A percentile compares a stretch with the other conserved stretches of the same genome.
phyloP scores from a whole-genome alignment of 1,140 invertebrate species.

The Cataglyphis hispanica region DNA sequence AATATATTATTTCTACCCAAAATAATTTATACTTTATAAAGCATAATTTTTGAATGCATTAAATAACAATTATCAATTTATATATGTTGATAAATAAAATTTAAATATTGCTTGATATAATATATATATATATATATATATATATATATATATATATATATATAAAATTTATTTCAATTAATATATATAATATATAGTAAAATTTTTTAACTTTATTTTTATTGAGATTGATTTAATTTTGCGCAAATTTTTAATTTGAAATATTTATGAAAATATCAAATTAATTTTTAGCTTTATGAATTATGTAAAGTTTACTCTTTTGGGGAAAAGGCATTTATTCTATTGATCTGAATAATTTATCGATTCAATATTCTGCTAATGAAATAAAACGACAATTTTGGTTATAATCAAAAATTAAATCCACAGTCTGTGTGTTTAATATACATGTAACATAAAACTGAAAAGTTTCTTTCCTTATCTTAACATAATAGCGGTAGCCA shows the following conservation, averaged over 20 bases:
- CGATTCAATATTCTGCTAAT: not conserved
- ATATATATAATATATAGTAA: too few relatives aligned
- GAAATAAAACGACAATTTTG: not conserved
- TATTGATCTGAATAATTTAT: not conserved
- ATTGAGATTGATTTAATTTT: not conserved
- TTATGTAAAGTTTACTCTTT: conserved; percentile 10
- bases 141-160: too few relatives aligned
- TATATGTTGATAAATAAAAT: not conserved
- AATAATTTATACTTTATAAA: not conserved
- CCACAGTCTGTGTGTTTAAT: not conserved
- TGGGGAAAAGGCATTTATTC: not conserved
- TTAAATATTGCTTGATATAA: not conserved
- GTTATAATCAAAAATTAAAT: not conserved
- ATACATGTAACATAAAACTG: too few relatives aligned
- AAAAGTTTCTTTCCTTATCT: not conserved
- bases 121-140: too few relatives aligned
- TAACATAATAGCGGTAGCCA: not conserved
- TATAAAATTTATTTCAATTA: too few relatives aligned
- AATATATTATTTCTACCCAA: not conserved
- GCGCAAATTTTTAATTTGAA: not conserved
- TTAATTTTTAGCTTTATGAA: not conserved
- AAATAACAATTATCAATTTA: not conserved
- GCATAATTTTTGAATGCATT: not conserved
- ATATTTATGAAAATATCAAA: not conserved
- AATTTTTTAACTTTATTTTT: conserved; percentile 5